phyloP scores from a whole-genome alignment of 2,888 invertebrate species.

The Myopa testacea region DNA sequence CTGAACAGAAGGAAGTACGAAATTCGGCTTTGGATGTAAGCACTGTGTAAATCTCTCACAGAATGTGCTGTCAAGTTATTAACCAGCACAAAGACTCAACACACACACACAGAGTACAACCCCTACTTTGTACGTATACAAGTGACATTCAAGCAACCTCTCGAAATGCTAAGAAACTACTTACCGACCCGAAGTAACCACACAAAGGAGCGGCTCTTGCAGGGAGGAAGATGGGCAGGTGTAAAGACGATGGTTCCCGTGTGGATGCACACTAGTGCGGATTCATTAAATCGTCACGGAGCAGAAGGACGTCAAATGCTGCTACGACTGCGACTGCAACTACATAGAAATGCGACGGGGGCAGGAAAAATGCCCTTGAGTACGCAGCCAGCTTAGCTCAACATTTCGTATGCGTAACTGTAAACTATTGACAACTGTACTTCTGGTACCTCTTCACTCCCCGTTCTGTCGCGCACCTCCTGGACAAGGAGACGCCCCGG shows the following conservation, averaged over 20 bases:
- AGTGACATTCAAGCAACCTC: conserved; percentile 64
- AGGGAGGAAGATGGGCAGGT: no score
- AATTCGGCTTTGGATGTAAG: conserved; percentile 55
- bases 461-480: no score
- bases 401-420: no score
- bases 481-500: no score
- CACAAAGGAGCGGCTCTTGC: background rate
- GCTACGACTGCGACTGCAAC: no score
- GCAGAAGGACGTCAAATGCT: no score
- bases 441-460: no score
- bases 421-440: no score
- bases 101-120: conserved; percentile 37
- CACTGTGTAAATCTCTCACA: conserved; percentile 63
- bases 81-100: conserved; percentile 56
- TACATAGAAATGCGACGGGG: no score
- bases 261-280: background rate
- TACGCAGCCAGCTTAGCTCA: no score
- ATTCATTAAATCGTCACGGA: background rate
- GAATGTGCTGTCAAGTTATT: conserved; percentile 63
- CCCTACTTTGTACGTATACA: conserved; percentile 32
- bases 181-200: conserved; percentile 44
- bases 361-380: no score
- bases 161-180: conserved; percentile 61
- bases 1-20: background rate
- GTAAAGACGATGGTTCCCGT: background rate